Evolutionary conservation across 1,140 invertebrate genomes (phyloP).

Genomic region (Anadara kagoshimensis): DNA sequence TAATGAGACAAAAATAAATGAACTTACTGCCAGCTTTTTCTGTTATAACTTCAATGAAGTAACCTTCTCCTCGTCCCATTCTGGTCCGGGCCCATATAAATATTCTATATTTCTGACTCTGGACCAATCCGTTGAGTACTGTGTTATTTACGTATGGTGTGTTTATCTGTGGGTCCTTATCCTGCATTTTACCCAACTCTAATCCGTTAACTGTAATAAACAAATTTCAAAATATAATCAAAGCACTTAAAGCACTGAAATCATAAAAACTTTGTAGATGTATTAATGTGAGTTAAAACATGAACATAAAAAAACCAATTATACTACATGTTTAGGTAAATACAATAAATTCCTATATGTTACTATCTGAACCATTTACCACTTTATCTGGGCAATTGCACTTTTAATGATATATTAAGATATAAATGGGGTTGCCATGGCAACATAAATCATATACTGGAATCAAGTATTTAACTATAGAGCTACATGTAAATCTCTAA

Average conservation of each 20-base stretch:
- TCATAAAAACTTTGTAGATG: too few relatives aligned
- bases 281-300: too few relatives aligned
- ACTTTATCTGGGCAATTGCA: too few relatives aligned
- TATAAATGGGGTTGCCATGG: background rate
- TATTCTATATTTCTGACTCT: conserved; percentile 92
- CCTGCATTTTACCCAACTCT: conserved; percentile 82
- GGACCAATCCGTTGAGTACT: conserved; percentile 88
- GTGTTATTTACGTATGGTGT: conserved; percentile 85
- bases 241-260: background rate
- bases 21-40: conserved; percentile 41
- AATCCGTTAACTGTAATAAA: conserved; percentile 75
- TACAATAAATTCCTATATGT: too few relatives aligned
- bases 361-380: too few relatives aligned
- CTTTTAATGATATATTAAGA: background rate
- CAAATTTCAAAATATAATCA: conserved; percentile 3
- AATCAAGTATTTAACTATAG: too few relatives aligned
- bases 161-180: conserved; percentile 79
- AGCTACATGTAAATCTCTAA: too few relatives aligned
- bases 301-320: too few relatives aligned
- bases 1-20: too few relatives aligned
- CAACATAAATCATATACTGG: too few relatives aligned
- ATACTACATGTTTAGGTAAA: too few relatives aligned
- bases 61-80: conserved; percentile 84
- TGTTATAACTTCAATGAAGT: conserved; percentile 67
- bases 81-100: conserved; percentile 86